Conservation (phyloP, 2,888 invertebrate species). For the Heteropelma amictum region DNA sequence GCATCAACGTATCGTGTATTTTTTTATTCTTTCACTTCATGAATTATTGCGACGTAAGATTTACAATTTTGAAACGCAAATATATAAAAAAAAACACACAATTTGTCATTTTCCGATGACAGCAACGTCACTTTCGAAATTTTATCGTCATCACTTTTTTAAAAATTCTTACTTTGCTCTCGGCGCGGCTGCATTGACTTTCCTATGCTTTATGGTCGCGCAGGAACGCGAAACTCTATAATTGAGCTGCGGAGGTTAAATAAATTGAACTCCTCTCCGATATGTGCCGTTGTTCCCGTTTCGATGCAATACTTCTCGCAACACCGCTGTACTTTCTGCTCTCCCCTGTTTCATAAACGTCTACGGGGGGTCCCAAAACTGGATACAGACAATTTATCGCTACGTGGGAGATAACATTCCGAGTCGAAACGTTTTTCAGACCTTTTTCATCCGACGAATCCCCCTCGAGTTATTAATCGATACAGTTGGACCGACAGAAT, state of each 20-base stretch:
- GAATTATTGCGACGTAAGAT: not conserved
- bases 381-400: not conserved
- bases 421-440: too few species aligned
- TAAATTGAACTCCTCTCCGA: conserved; percentile 50
- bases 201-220: conserved; percentile 16
- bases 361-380: too few species aligned
- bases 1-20: not conserved
- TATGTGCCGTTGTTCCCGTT: conserved; percentile 11
- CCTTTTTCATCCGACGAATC: too few species aligned
- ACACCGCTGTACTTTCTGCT: not conserved
- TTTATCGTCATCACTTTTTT: not conserved
- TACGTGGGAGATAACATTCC: too few species aligned
- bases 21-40: not conserved
- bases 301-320: conserved; percentile 40
- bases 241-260: conserved; percentile 56
- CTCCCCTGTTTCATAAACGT: conserved; percentile 4
- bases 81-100: too few species aligned
- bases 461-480: too few species aligned
- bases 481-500: too few species aligned
- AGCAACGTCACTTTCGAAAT: too few species aligned
- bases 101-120: too few species aligned
- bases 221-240: conserved; percentile 42
- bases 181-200: too few species aligned
- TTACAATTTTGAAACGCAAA: not conserved
- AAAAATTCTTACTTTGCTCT: too few species aligned